A percentile compares a stretch with the other conserved stretches of the same genome.
Evolutionary conservation across 2,113 vertebrate species (phyloP).

Genomic region (Melanerpes formicivorus): DNA sequence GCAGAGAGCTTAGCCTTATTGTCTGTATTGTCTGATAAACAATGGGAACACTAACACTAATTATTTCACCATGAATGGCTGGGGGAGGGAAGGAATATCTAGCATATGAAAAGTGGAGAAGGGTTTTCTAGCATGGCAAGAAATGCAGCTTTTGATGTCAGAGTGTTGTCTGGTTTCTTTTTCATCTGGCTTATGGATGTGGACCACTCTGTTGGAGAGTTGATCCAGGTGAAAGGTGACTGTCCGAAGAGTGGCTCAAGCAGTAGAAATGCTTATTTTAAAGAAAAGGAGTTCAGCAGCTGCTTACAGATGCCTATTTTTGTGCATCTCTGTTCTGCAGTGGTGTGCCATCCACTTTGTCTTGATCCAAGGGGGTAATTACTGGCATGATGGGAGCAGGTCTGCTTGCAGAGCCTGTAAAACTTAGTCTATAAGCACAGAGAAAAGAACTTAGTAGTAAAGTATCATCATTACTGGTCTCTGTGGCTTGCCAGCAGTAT

Average conservation of each 20-base stretch:
- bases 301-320: background rate
- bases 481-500: slow-evolving; percentile 10
- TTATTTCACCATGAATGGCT: slow-evolving; percentile 65
- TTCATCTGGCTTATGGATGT: background rate
- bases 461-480: slow-evolving; percentile 11
- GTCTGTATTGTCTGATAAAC: slow-evolving; percentile 74
- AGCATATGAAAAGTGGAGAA: slow-evolving; percentile 10
- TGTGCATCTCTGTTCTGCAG: background rate
- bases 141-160: background rate
- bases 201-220: fast-evolving
- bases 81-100: slow-evolving; percentile 25
- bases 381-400: background rate
- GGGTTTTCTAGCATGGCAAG: background rate
- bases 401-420: background rate
- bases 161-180: background rate
- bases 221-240: background rate
- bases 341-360: background rate
- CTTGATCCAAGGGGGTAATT: slow-evolving; percentile 40
- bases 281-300: background rate
- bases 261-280: background rate
- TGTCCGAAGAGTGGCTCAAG: background rate
- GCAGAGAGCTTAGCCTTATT: slow-evolving; percentile 65
- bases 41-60: slow-evolving; percentile 72
- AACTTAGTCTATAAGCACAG: background rate
- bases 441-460: background rate